Base-by-base conservation (phyloP, 2,888 invertebrate species). In the Drosophila paramelanica region DNA sequence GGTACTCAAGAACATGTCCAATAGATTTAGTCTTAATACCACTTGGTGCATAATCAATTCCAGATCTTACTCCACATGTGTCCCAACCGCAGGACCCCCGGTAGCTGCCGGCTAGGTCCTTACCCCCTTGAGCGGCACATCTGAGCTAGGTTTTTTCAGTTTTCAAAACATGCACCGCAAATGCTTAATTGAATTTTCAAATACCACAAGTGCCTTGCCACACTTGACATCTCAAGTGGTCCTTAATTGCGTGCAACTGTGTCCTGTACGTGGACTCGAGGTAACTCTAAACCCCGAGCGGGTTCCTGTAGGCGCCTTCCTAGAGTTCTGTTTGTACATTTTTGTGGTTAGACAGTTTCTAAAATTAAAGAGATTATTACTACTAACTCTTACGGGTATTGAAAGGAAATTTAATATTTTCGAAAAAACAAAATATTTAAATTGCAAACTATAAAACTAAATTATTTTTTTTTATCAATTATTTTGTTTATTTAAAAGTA, bases 161-260 rank as follows among this genome's bases (percentile, higher is more conserved):
- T 20, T 45, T 53, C 33, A 23, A 45, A 46, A 41, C 39, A 53
- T 20, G 31, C 39, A 43, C 42, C 11, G 43, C 41, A 39, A 46
- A 59, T 42, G 27, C 53, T 49, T 77, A 77, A 77, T 73, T 77
- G 73, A 77, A 56, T 61, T 73, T 38, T 73, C 43, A 42, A 56
- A 52, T 73, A 39, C 20, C 6, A 47, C 77, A 74, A 74, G 78
- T 74, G 77, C 55, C 59, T 36, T 36, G 36, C 13, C 50, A 38
- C 73, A 73, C 74, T 75, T 77, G 56, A 77, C 43, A 27, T 47
- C 42, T 77, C 42, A 77, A 74, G 74, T 77, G 67, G 45, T 17
- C 45, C 39, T 42, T 38, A n/a, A 53, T 59, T 59, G 41, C 46
- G 17, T 36, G 3, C 33, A 8, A 41, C 17, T 17, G 73, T 50